Evolutionary conservation across 2,888 invertebrate genomes (phyloP), one percentile per base, ranked within the genome.

Genomic region (Euzophera pinguis): DNA sequence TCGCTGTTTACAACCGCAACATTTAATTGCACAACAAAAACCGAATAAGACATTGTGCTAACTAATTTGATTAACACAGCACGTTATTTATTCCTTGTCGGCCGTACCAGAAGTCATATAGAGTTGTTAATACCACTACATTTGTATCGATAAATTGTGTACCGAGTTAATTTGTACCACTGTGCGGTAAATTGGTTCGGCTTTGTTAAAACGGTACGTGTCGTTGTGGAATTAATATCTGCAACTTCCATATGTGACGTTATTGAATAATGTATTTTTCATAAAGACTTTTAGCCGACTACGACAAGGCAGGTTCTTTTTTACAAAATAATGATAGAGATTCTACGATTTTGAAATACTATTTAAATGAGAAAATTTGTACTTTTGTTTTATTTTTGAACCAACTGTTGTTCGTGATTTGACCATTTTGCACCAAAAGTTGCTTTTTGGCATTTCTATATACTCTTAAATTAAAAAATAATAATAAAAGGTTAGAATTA

Each of bases 1-100:
- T 45, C 14, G 43, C 22, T 51, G 51, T 51, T 43, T 51, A 51
- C 51, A 43, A 34, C 16, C 34, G 37, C 10, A 49, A 58, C 64
- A 72, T 71, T 78, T 84, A 84, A 83, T 85, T 82, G 82, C 78
- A 63, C 74, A 78, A 84, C 82, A 79, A 82, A 75, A 81, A 75
- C 69, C 83, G 81, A 87, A 83, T 84, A 86, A 87, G 87, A 86
- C 85, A 80, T 87, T 84, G 84, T 73, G 83, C 75, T 85, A 87
- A 84, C 80, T 87, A 86, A 87, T 86, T 86, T 86, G 86, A 86
- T 87, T 86, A 86, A 72, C 82, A 48, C 81, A 81, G 79, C 77
- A 74, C 73, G 81, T 75, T 80, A 77, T 76, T 76, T 76, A 71
- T 73, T 61, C 64, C 57, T 51, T 49, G 52, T 35, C 41, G 37